These are phyloP conservation scores for Carapus acus DNA, from an alignment of 2,797 vertebrate genomes.

Conservation along the genomic window DNA sequence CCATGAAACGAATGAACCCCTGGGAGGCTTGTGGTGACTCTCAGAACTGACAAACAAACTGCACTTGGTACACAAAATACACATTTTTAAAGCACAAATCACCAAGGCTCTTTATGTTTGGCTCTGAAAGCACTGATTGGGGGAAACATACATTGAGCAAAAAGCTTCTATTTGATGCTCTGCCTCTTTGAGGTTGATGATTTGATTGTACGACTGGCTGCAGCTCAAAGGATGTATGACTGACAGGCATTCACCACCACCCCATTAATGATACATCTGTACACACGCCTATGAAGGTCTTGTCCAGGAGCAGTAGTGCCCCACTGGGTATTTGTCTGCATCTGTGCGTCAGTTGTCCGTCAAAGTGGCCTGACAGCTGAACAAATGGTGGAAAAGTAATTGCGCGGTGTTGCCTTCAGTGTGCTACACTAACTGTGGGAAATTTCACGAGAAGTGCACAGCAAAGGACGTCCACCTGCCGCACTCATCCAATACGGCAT, in stretches of 20 bases:
- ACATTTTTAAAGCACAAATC: too few relatives aligned
- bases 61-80: too few relatives aligned
- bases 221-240: background rate
- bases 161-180: background rate
- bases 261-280: conserved; percentile 4
- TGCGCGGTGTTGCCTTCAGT: conserved; percentile 52
- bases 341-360: conserved; percentile 38
- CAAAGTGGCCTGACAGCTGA: conserved; percentile 55
- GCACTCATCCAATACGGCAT: conserved; percentile 38
- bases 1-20: too few relatives aligned
- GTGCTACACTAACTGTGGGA: conserved; percentile 56
- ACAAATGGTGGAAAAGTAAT: conserved; percentile 64
- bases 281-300: background rate
- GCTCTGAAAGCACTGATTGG: too few relatives aligned
- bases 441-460: conserved; percentile 58
- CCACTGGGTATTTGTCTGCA: conserved; percentile 37
- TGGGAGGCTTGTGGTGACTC: too few relatives aligned
- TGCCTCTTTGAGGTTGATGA: background rate
- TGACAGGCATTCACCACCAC: background rate
- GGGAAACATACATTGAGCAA: too few relatives aligned
- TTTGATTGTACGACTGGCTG: background rate
- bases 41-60: too few relatives aligned
- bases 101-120: too few relatives aligned
- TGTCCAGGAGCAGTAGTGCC: conserved; percentile 18
- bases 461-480: conserved; percentile 37